Base-by-base conservation (phyloP, 92 coral and sea anemone genomes). In the Paragorgia papillata region DNA sequence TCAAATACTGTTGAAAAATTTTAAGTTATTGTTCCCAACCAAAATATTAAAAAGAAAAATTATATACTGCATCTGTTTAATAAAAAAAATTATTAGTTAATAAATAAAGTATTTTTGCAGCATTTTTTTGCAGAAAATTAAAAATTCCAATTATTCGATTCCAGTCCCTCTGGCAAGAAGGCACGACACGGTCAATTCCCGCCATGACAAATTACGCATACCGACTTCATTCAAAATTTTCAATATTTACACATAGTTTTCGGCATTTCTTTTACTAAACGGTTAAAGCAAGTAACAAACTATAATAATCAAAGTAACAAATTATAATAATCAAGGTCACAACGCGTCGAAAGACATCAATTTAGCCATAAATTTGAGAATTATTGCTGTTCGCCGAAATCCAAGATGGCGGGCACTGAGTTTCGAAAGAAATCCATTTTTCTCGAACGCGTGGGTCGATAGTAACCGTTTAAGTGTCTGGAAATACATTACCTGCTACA, bases 331-430 rank as follows among this genome's bases (percentile, higher is more conserved):
- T 22, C 18, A 28, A 3, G 3, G 30, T 56, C 7, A 56, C 22
- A 22, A 28, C 14, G 31, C 30, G 13, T 15, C 31, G 12, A 14
- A 14, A 4, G 1, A 22, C 9, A 17, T 28, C 31, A 37, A 9
- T 37, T 14, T 19, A 37, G 12, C 18, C 21, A 34, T 54, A 59
- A 61, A 19, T 57, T 20, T 56, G 22, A 7, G 34, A 26, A 60
- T 57, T 22, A 44, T 18, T 29, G 41, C 35, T 35, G 43, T 56
- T 27, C 35, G 31, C 50, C 75, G 55, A 37, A 76, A 89, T 82
- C 66, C 92, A 89, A 92, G 66, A 92, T 92, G 97, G 97, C 96
- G 96, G 96, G 25, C 82, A 57, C 64, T 33, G 40, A 62, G 17
- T 2, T 24, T 37, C 7, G 34, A 57, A 13, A 74, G 41, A 82